Conservation (phyloP, 2,888 invertebrate species). For the Amiota communis region DNA sequence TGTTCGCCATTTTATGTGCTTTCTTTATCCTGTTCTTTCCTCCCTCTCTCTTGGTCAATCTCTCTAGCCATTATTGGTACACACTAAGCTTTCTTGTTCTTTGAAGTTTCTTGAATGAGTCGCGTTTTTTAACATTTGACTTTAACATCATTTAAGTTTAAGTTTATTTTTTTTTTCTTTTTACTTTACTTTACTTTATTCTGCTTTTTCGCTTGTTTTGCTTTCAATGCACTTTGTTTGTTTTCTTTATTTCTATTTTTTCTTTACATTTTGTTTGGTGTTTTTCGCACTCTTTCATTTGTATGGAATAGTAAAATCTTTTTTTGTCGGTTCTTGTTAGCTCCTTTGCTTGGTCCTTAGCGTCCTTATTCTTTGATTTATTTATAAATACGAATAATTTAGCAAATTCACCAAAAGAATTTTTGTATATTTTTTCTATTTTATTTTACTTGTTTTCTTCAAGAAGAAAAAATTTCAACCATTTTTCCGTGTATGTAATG, state of each 20-base stretch:
- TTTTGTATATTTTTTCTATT: constrained; percentile 14
- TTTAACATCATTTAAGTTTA: neutral
- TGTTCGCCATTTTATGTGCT: too few species aligned
- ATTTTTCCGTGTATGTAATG: neutral
- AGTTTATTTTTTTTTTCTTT: constrained; percentile 16
- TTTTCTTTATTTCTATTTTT: constrained; percentile 9
- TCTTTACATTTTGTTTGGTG: neutral
- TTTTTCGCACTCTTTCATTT: neutral
- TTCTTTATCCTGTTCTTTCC: neutral
- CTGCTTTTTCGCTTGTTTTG: neutral
- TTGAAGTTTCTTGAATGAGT: constrained; percentile 14
- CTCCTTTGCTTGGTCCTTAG: constrained; percentile 58
- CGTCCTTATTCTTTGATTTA: constrained; percentile 69
- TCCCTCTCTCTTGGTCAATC: neutral
- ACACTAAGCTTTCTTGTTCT: neutral
- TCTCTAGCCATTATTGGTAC: constrained; percentile 16
- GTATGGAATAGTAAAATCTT: neutral
- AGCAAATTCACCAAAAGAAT: constrained; percentile 49
- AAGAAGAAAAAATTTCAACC: neutral
- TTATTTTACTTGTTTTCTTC: neutral
- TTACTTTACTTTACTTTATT: neutral
- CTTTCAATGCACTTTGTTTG: neutral
- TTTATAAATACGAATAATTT: constrained; percentile 62
- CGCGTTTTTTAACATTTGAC: constrained; percentile 5
- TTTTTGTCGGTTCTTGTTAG: constrained; percentile 28